Evolutionary conservation across 1,140 invertebrate species (phyloP).

Genomic region (Carcinoscorpius rotundicauda): DNA sequence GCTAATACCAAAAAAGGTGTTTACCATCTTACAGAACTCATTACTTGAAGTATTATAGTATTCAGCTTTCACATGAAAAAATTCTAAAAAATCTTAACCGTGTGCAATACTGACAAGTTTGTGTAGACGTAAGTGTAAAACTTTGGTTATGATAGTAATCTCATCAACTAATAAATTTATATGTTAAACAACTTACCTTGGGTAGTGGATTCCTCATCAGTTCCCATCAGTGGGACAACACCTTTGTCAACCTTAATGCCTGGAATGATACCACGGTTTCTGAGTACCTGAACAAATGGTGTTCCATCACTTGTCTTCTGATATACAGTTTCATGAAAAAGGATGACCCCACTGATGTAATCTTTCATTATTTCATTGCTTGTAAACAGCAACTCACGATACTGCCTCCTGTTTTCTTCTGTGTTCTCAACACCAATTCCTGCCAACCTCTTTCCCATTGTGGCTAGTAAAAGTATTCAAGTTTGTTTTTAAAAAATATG

Average conservation of each 20-base stretch:
- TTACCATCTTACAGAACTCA: no score
- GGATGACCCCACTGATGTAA: conserved; percentile 73
- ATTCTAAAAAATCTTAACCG: no score
- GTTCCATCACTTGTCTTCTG: conserved; percentile 79
- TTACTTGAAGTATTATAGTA: no score
- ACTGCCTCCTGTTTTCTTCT: conserved; percentile 66
- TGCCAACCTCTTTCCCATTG: conserved; percentile 69
- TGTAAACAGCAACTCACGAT: conserved; percentile 77
- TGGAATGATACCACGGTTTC: conserved; percentile 71
- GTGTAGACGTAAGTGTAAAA: no score
- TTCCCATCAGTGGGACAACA: conserved; percentile 74
- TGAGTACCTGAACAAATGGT: conserved; percentile 69
- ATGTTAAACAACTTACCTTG: conserved; percentile 47
- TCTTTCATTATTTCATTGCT: conserved; percentile 46
- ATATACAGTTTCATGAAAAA: conserved; percentile 96
- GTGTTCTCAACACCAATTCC: conserved; percentile 59
- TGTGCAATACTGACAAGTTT: no score
- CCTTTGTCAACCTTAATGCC: conserved; percentile 88
- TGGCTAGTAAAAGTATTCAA: conserved; percentile 33
- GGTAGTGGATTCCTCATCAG: conserved; percentile 85
- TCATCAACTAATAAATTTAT: no score
- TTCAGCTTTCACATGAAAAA: no score
- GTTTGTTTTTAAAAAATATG: no score
- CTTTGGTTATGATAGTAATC: no score
- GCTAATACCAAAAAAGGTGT: no score